These are phyloP conservation scores for Henicopernis longicauda DNA, from an alignment of 2,113 vertebrate species.

Conservation along the genomic window DNA sequence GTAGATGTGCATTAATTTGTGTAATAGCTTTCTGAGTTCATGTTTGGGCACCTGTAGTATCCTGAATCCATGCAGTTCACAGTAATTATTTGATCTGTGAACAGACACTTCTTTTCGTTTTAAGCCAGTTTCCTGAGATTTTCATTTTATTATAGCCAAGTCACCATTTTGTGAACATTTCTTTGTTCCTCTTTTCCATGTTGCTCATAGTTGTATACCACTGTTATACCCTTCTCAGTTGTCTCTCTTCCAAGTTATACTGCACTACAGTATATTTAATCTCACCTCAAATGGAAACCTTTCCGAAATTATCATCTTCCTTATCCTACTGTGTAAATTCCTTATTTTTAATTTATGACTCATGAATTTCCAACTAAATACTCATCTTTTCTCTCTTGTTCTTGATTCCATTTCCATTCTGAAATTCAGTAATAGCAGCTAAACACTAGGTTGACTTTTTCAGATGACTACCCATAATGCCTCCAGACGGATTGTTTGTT, in stretches of 20 bases:
- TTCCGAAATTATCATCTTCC: not conserved
- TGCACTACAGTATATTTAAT: not conserved
- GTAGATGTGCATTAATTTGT: not conserved
- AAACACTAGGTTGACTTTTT: not conserved
- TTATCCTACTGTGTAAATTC: not conserved
- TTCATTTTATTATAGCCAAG: not conserved
- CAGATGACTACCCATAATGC: not conserved
- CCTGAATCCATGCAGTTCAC: not conserved
- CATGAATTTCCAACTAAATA: not conserved
- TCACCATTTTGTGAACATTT: not conserved
- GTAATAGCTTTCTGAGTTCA: not conserved
- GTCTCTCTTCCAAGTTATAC: not conserved
- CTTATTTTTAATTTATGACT: not conserved
- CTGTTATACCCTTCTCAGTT: not conserved
- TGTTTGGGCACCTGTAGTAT: not conserved
- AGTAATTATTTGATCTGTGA: not conserved
- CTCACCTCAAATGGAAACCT: not conserved
- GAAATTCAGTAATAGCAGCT: not conserved
- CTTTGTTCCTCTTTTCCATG: not conserved
- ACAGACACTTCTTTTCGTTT: not conserved
- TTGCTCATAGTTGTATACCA: not conserved
- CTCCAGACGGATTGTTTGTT: not conserved
- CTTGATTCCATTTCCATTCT: not conserved
- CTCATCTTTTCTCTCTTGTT: not conserved
- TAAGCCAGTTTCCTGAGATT: not conserved